Evolutionary conservation across 2,797 vertebrate species (phyloP).

Genomic region (Sciurus vulgaris): DNA sequence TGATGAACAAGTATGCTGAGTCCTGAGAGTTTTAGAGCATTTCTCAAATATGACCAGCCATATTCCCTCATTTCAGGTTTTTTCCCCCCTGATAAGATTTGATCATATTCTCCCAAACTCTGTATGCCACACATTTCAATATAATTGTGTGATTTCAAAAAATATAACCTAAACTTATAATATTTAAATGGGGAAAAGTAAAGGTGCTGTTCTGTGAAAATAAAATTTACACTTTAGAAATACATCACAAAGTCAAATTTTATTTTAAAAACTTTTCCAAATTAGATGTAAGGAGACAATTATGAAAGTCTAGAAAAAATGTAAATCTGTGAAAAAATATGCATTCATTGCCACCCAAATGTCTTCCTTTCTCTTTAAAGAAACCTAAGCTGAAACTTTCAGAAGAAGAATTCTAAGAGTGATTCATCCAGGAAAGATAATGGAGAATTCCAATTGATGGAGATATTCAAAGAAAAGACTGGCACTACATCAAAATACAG

Average conservation of each 20-base stretch:
- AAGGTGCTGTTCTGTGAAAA: conserved; percentile 43
- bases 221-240: conserved; percentile 36
- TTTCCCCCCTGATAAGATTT: neutral
- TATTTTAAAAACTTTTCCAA: neutral
- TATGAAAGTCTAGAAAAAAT: neutral
- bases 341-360: neutral
- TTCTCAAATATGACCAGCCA: neutral
- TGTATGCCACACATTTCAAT: neutral
- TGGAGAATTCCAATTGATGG: neutral
- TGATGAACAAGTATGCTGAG: neutral
- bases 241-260: neutral
- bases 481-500: neutral
- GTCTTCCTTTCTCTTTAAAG: conserved; percentile 3
- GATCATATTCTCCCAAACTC: neutral
- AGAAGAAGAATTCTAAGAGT: conserved; percentile 7
- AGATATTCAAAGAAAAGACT: conserved; percentile 11
- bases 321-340: neutral
- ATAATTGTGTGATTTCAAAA: conserved; percentile 44
- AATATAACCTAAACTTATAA: conserved; percentile 15
- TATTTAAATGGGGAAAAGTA: neutral
- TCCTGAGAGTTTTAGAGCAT: neutral
- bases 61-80: neutral
- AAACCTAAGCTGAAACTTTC: neutral
- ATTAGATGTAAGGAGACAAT: conserved; percentile 17
- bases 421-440: conserved; percentile 13